Base-by-base conservation (phyloP, 35 echinoderm and acorn worm species). In the Heliocidaris erythrogramma region DNA sequence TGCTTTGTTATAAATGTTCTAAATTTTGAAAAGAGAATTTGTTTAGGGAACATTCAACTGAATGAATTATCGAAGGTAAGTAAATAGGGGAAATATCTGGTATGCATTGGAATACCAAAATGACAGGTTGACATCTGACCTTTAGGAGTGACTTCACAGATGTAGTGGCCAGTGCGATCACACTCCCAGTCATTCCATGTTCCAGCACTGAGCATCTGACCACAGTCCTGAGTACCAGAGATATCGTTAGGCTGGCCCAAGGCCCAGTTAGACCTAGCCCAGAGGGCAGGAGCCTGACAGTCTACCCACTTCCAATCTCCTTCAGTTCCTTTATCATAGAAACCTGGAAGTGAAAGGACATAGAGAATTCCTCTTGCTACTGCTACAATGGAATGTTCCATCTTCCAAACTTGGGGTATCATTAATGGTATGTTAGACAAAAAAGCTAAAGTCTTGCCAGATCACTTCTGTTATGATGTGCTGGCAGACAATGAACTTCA, bases 141-240 rank as follows among this genome's bases (percentile, higher is more conserved):
- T 96, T 97, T 97, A 59, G 94, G 93, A 48, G 92, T 97, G 53
- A 97, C 94, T 49, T 97, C 97, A 90, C 97, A 97, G 92, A 97
- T 96, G 94, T 96, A 97, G 49, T 96, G 90, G 27, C 93, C 88
- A 2, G 85, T 49, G 9, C 95, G 90, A 10, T 95, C 89, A 35
- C 97, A 97, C 24, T 89, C 94, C 97, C 95, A 97, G 50, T 97
- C 97, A 50, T 97, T 95, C 97, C 97, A 97, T 17, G 92, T 89
- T 16, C 97, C 97, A 24, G 95, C 92, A 2, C 95, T 85, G 6
- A 91, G 47, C 95, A 97, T 94, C 49, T 93, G 91, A 24, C 88
- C 95, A 78, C 97, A 97, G 87, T 97, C 93, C 86, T 97, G 97
- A 85, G 53, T 56, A 18, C 59, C 95, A 16, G 94, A 42, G 2